phyloP scores from a whole-genome alignment of 2,113 vertebrate species.

The Nanorana parkeri region DNA sequence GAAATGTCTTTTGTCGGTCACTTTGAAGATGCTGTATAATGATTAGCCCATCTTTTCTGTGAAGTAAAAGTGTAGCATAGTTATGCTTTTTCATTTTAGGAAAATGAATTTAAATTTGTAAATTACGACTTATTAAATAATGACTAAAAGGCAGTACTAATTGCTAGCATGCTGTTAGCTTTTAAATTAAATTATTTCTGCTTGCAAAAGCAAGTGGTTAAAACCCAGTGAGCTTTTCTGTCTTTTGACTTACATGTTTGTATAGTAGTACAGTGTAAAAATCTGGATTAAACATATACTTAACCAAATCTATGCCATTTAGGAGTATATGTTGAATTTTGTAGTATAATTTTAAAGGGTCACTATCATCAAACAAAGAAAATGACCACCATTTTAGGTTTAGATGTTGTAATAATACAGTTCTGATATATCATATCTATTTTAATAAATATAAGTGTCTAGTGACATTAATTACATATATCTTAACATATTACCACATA shows the following conservation, averaged over 20 bases:
- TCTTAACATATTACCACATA: no score
- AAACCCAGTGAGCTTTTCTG: slow-evolving; percentile 12
- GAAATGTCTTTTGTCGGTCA: slow-evolving; percentile 50
- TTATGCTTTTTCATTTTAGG: slow-evolving; percentile 63
- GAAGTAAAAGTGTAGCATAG: slow-evolving; percentile 43
- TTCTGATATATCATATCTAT: no score
- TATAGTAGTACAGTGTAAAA: slow-evolving; percentile 15
- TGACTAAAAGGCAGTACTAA: slow-evolving; percentile 53
- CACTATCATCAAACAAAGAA: no score
- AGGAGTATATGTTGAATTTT: no score
- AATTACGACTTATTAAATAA: slow-evolving; percentile 57
- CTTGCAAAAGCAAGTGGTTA: slow-evolving; percentile 34
- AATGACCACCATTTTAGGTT: no score
- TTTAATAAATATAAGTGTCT: no score
- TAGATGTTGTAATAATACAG: no score
- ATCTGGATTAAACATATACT: slow-evolving; percentile 12
- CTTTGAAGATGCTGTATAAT: slow-evolving; percentile 57
- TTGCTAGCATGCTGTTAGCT: slow-evolving; percentile 53
- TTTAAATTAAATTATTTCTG: slow-evolving; percentile 56
- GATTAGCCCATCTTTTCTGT: slow-evolving; percentile 49
- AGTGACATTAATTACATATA: no score
- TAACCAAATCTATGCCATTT: background rate
- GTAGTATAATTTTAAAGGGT: no score
- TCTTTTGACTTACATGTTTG: slow-evolving; percentile 33
- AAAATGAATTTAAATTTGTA: slow-evolving; percentile 57